Conservation (phyloP, 2,113 vertebrate species). For the Lophochroa leadbeateri region DNA sequence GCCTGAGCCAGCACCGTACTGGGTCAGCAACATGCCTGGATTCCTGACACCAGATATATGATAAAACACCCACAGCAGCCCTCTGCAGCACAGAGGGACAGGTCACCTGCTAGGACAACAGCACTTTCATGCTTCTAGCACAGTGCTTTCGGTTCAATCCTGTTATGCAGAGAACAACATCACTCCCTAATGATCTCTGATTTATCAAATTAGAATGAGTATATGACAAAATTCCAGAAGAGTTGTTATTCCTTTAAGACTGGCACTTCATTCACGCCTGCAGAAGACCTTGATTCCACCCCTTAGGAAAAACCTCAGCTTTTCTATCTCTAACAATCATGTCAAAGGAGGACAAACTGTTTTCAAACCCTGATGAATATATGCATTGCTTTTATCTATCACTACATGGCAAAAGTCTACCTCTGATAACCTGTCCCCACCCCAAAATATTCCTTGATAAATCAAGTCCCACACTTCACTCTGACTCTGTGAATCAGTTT, state of each 20-base stretch:
- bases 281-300: not conserved
- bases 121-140: not conserved
- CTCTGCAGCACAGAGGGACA: not conserved
- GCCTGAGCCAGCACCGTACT: not conserved
- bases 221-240: not conserved
- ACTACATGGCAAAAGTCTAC: not conserved
- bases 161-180: not conserved
- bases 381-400: not conserved
- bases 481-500: not conserved
- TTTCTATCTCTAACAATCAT: not conserved
- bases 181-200: not conserved
- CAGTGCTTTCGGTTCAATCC: not conserved
- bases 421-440: not conserved
- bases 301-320: not conserved
- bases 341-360: not conserved
- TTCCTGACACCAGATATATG: not conserved
- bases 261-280: not conserved
- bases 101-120: not conserved
- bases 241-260: not conserved
- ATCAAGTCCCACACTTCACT: not conserved
- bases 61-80: not conserved
- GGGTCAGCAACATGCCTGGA: not conserved
- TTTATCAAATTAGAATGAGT: constrained; percentile 21
- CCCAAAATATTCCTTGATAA: not conserved
- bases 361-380: not conserved